These are phyloP conservation scores for Darevskia mixta DNA, from an alignment of 2,797 vertebrate genomes.

Conservation along the genomic window DNA sequence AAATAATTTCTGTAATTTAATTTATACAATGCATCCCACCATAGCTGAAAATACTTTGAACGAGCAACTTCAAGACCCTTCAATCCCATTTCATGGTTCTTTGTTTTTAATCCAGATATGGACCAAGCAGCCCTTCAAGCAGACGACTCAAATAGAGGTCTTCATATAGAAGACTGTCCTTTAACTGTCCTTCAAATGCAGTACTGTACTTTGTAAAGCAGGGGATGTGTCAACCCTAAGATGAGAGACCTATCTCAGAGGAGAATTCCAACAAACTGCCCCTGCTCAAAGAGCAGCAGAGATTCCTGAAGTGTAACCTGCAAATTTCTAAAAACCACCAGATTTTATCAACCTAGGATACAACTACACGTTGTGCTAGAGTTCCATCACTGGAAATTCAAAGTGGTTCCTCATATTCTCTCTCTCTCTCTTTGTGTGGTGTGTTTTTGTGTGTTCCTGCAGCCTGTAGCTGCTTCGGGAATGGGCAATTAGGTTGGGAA, in stretches of 20 bases:
- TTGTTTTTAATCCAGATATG: too few species aligned
- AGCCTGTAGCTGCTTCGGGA: not conserved
- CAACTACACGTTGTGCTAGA: not conserved
- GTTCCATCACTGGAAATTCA: not conserved
- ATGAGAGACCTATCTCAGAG: not conserved
- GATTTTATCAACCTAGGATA: not conserved
- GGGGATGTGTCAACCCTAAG: not conserved
- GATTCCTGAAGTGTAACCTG: not conserved
- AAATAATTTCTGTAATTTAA: too few species aligned
- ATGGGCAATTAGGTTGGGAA: not conserved
- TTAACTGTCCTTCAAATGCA: too few species aligned
- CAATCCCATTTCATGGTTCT: too few species aligned
- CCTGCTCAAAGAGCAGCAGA: not conserved
- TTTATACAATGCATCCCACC: too few species aligned
- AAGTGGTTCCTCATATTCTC: not conserved
- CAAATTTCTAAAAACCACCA: not conserved
- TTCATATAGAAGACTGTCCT: too few species aligned
- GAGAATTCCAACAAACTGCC: not conserved
- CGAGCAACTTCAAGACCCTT: too few species aligned
- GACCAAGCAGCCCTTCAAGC: too few species aligned
- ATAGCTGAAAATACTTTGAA: too few species aligned
- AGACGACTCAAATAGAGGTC: too few species aligned
- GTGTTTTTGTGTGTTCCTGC: not conserved
- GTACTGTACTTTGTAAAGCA: not conserved
- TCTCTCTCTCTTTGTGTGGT: too few species aligned